Conservation (phyloP, 2,888 invertebrate species). For the Plebejus argus region DNA sequence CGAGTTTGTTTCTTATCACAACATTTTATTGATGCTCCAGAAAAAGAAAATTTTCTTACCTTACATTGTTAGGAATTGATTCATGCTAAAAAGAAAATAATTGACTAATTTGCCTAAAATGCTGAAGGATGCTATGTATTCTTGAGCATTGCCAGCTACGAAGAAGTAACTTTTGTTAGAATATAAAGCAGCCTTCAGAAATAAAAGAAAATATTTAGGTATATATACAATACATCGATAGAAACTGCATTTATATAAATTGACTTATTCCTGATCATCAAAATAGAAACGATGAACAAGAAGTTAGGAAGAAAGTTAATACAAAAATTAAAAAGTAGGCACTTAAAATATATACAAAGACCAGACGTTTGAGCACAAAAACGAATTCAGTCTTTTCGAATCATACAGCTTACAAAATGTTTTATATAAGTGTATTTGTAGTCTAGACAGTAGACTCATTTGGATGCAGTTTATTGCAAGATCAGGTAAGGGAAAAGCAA, state of each 20-base stretch:
- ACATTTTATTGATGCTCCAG: slow-evolving; percentile 8
- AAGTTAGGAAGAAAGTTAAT: neutral
- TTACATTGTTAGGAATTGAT: slow-evolving; percentile 2
- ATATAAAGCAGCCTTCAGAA: neutral
- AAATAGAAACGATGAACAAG: neutral
- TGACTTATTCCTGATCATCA: neutral
- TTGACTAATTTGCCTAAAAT: slow-evolving; percentile 3
- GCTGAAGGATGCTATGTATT: slow-evolving; percentile 1
- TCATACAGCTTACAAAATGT: neutral
- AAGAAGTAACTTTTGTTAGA: neutral
- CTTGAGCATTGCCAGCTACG: neutral
- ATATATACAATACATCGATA: slow-evolving; percentile 2
- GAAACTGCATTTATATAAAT: neutral
- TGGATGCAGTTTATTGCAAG: neutral
- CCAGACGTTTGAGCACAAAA: slow-evolving; percentile 15
- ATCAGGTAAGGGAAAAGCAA: neutral
- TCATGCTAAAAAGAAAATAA: slow-evolving; percentile 2
- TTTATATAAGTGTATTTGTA: no score
- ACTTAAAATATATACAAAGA: slow-evolving; percentile 14
- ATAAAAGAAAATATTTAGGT: neutral
- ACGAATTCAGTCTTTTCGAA: slow-evolving; percentile 17
- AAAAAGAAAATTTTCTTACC: neutral
- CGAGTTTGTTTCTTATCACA: slow-evolving; percentile 43
- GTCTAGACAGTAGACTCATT: neutral
- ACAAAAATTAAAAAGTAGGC: neutral